Evolutionary conservation across 2,888 invertebrate genomes (phyloP), one percentile per base, ranked within the genome.

Genomic region (Amphimallon solstitiale): DNA sequence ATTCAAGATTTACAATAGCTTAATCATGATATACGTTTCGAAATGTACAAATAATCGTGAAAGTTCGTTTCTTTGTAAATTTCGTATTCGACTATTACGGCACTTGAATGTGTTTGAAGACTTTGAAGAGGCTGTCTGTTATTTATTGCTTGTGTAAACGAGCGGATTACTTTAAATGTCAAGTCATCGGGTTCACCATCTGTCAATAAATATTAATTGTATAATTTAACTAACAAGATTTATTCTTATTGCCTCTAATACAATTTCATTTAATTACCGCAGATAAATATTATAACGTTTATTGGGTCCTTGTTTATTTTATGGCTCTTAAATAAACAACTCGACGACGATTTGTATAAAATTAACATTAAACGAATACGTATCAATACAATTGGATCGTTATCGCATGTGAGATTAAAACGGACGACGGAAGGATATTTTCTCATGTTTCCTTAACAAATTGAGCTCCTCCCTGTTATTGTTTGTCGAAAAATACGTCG

Each of bases 201-300:
- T 48, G 43, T 64, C 64, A 66, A 68, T 66, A 66, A 68, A 68
- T 66, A 64, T 66, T 40, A 68, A 68, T 68, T 63, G 46, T 48
- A 38, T 34, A 52, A 59, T 45, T 54, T 52, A 48, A 45, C 23
- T 64, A 68, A 64, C 61, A 65, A 56, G 66, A 68, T 68, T 68
- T 68, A 68, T 68, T 60, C 38, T 64, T 64, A 68, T 68, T 64
- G 48, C 38, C 52, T 61, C 54, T 66, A 56, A 56, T 34, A 56
- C 46, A 38, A 51, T 49, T 64, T 64, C 45, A 48, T 61, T 64
- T 63, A 64, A 61, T 68, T 64, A 66, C 10, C 9, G 23, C 43
- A 19, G n/a, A 40, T 29, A 23, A 6, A 40, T 40, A 56, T 56
- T 37, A 56, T n/a, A 43, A 9, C 6, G 17, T 43, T 59, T 10